Conservation (phyloP, 1,140 invertebrate species). For the Aphidius ervi region DNA sequence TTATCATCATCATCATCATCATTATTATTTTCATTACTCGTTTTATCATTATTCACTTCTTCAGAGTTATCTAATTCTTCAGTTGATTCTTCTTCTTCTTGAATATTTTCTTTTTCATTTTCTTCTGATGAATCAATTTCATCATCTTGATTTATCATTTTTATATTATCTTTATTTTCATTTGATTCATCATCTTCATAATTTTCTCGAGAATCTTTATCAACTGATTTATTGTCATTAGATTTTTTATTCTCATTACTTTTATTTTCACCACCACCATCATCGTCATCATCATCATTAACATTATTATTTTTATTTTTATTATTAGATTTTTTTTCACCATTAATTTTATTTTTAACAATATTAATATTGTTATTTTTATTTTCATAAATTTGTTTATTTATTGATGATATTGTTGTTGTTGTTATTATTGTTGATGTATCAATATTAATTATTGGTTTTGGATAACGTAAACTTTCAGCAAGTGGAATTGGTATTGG, state of each 20-base stretch:
- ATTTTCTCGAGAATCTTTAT: constrained; percentile 21
- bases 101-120: constrained; percentile 2
- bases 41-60: neutral
- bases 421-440: constrained; percentile 10
- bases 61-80: constrained; percentile 11
- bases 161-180: constrained; percentile 8
- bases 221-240: constrained; percentile 19
- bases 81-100: neutral
- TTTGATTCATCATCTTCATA: constrained; percentile 18
- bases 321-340: constrained; percentile 12
- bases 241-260: neutral
- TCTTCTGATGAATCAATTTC: neutral
- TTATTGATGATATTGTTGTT: constrained; percentile 6
- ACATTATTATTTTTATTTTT: constrained; percentile 4
- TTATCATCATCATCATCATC: neutral
- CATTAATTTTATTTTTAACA: constrained; percentile 1
- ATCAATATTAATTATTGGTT: constrained; percentile 12
- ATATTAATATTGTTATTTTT: neutral
- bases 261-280: neutral
- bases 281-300: neutral
- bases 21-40: neutral
- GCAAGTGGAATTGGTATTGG: constrained; percentile 36
- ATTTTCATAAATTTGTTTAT: constrained; percentile 13
- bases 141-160: neutral
- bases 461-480: constrained; percentile 28